Evolutionary conservation across 2,888 invertebrate genomes (phyloP).

Genomic region (Amblyjoppa proteus): DNA sequence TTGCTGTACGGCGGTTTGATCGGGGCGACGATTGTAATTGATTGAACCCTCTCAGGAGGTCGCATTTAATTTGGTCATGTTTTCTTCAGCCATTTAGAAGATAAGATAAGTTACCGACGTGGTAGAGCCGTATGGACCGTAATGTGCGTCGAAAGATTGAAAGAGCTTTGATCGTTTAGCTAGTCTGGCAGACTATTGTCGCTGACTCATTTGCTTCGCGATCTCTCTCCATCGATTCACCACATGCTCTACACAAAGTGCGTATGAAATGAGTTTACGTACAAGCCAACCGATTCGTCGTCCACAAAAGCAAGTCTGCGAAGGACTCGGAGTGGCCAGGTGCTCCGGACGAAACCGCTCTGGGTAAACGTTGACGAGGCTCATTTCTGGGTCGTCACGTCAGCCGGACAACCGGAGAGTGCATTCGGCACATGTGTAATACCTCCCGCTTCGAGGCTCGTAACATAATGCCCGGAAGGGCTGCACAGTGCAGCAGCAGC

Average conservation of each 20-base stretch:
- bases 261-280: slow-evolving; percentile 26
- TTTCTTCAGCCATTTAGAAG: neutral
- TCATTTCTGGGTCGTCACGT: slow-evolving; percentile 78
- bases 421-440: slow-evolving; percentile 73
- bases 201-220: neutral
- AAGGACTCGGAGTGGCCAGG: slow-evolving; percentile 72
- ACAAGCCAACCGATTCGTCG: slow-evolving; percentile 17
- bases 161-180: slow-evolving; percentile 1
- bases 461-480: slow-evolving; percentile 56
- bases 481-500: slow-evolving; percentile 7
- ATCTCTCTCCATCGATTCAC: neutral
- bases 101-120: neutral
- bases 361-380: slow-evolving; percentile 68
- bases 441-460: slow-evolving; percentile 21
- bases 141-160: neutral
- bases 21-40: neutral
- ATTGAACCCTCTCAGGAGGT: neutral
- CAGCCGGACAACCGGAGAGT: slow-evolving; percentile 76
- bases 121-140: too few species aligned
- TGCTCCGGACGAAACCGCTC: slow-evolving; percentile 69
- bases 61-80: neutral
- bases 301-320: slow-evolving; percentile 28
- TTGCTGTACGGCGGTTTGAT: neutral
- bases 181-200: neutral
- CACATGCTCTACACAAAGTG: slow-evolving; percentile 25